A percentile compares a stretch with the other conserved stretches of the same genome.
These are phyloP conservation scores for Acanthopagrus latus DNA, from an alignment of 2,797 vertebrate genomes.

Conservation along the genomic window DNA sequence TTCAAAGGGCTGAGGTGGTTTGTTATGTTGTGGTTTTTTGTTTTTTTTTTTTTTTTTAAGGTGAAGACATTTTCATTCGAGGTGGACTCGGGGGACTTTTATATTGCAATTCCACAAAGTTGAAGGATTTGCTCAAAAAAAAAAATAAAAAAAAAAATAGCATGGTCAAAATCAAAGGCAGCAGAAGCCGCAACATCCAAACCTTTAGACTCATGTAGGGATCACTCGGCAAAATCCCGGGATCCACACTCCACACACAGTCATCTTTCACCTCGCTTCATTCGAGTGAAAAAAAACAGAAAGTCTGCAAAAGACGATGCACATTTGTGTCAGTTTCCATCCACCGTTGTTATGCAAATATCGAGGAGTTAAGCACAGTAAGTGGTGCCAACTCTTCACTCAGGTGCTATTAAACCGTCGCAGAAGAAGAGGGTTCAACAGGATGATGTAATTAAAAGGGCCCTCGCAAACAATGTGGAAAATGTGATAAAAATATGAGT, in stretches of 20 bases:
- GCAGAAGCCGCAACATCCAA: neutral
- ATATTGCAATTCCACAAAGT: conserved; percentile 6
- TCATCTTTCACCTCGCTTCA: neutral
- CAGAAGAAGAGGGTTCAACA: neutral
- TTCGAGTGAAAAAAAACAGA: neutral
- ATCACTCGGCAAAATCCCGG: neutral
- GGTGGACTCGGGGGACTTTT: neutral
- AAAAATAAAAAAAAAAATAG: too few species aligned
- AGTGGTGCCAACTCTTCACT: neutral
- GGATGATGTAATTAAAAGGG: neutral
- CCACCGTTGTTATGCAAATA: neutral
- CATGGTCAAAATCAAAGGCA: neutral
- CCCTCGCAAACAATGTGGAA: neutral
- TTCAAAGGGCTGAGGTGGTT: conserved; percentile 26
- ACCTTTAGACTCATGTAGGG: neutral
- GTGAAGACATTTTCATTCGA: neutral
- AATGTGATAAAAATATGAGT: neutral
- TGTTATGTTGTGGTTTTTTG: conserved; percentile 25
- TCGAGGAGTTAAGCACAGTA: neutral
- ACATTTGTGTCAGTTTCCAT: neutral
- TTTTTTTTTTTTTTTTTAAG: conserved; percentile 21
- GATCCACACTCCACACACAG: neutral
- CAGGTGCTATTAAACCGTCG: neutral
- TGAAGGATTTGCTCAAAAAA: neutral
- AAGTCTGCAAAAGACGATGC: neutral